These are phyloP conservation scores for Ecdyonurus torrentis DNA, from an alignment of 2,888 invertebrate genomes.

Conservation along the genomic window DNA sequence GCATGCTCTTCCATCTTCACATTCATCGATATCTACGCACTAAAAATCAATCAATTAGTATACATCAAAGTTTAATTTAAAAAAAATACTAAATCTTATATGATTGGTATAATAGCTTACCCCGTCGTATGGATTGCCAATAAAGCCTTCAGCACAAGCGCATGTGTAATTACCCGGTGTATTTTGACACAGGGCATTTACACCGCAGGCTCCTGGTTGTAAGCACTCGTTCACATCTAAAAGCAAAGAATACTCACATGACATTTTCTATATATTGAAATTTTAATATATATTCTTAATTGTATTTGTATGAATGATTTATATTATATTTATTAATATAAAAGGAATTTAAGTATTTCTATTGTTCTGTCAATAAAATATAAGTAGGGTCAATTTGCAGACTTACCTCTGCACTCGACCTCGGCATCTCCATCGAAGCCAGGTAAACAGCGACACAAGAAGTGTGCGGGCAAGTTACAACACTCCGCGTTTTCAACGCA, in stretches of 20 bases:
- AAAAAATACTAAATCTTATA: too few relatives aligned
- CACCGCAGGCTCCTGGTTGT: conserved; percentile 63
- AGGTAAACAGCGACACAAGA: conserved; percentile 82
- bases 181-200: conserved; percentile 65
- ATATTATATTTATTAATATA: too few relatives aligned
- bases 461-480: conserved; percentile 86
- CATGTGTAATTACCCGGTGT: conserved; percentile 78
- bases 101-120: conserved; percentile 30
- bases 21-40: conserved; percentile 77
- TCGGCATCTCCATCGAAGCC: conserved; percentile 87
- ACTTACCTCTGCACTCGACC: conserved; percentile 61
- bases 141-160: conserved; percentile 62
- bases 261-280: not conserved
- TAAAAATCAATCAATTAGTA: conserved; percentile 19
- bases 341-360: too few relatives aligned
- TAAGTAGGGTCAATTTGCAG: not conserved
- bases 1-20: conserved; percentile 51
- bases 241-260: conserved; percentile 16
- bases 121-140: conserved; percentile 64
- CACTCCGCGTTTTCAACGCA: conserved; percentile 88
- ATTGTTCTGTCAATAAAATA: too few relatives aligned
- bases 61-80: too few relatives aligned
- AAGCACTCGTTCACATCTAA: conserved; percentile 78
- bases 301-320: too few relatives aligned
- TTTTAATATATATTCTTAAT: too few relatives aligned